Base-by-base conservation (phyloP, 2,113 vertebrate species). In the Brachionichthys hirsutus region DNA sequence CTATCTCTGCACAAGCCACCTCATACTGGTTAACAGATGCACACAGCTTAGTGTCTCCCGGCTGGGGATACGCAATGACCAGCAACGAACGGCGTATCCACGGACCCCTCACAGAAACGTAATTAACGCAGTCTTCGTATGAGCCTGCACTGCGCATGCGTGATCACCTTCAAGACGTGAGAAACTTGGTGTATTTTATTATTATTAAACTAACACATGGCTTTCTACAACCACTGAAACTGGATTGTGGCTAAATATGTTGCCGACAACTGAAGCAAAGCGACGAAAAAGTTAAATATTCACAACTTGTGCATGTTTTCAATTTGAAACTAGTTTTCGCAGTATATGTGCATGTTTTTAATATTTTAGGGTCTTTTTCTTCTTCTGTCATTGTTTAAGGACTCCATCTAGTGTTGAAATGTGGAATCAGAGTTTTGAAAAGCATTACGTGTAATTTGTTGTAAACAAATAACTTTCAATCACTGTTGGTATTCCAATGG, bases 101-200 rank as follows among this genome's bases (percentile, higher is more conserved):
- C 80, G 81, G 77, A 78, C 82, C 71, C 74, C 68, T 54, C 81
- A 51, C 35, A 54, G 68, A 83, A 80, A 75, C 24, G 22, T 47
- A 83, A 86, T 78, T 68, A 74, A 36, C 54, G 14, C 14, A 67
- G 64, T 1, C 41, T 46, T 3, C 16, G 12, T 18, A 6, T 53
- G 17, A 10, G 35, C 17, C 0, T 0, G 7, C 0, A 81, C 30
- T 82, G 81, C 85, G 83, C 87, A 82, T 81, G 87, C 85, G 81
- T 70, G 67, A 70, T 81, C 54, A 50, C 16, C 50, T 54, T 64
- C 71, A 73, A 81, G 44, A 30, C 8, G 5, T 30, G 24, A 30
- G 24, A 8, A 30, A 30, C 24, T 30, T 3, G 24, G 24, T 8
- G 24, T 30, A 4, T 30, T 30, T 30, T 30, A 2, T 30, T 8